These are phyloP conservation scores for Gymnocephalus cernua DNA, from an alignment of 2,113 vertebrate genomes.

Conservation along the genomic window DNA sequence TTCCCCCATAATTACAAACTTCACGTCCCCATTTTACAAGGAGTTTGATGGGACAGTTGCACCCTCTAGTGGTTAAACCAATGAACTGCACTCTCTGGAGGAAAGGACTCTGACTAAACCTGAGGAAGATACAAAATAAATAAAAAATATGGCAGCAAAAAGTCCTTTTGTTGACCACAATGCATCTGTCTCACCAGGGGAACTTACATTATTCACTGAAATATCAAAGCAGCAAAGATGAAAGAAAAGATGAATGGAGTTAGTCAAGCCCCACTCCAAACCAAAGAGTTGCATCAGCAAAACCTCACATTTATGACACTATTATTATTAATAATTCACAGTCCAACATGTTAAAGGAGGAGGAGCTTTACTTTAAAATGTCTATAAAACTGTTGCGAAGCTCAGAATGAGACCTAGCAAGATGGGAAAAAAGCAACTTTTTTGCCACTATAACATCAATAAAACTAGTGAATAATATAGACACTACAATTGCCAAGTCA, in stretches of 20 bases:
- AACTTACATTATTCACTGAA: slow-evolving; percentile 26
- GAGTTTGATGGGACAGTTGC: neutral
- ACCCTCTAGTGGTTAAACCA: slow-evolving; percentile 53
- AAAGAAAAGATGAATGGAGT: slow-evolving; percentile 20
- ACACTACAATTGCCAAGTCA: neutral
- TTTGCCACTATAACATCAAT: neutral
- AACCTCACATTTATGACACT: neutral
- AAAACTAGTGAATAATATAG: neutral
- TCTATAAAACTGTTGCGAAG: neutral
- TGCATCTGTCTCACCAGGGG: slow-evolving; percentile 6
- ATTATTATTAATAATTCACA: neutral
- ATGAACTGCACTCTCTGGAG: neutral
- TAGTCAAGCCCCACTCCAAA: neutral
- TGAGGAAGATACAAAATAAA: neutral
- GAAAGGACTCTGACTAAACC: neutral
- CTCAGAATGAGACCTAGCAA: neutral
- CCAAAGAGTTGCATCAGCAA: neutral
- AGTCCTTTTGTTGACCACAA: slow-evolving; percentile 11
- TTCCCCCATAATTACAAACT: neutral
- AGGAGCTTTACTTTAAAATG: neutral
- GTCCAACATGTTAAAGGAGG: too few species aligned
- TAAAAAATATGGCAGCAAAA: neutral
- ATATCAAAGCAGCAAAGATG: slow-evolving; percentile 27
- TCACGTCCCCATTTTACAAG: neutral
- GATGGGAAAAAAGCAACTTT: neutral